Conservation (phyloP, 2,797 vertebrate genomes). For the Artibeus jamaicensis region DNA sequence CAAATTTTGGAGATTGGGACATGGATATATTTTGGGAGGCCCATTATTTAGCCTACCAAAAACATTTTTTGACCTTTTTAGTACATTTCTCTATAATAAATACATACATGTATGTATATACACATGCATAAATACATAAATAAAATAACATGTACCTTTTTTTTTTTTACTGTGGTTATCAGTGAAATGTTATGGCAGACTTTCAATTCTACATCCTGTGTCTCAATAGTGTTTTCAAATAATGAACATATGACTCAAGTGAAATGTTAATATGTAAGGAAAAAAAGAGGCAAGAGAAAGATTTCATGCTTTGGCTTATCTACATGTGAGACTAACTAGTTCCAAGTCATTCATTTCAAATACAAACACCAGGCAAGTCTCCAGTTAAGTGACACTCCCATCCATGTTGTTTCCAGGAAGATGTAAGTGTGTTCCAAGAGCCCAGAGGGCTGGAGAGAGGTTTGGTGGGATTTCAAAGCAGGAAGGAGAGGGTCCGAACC, state of each 20-base stretch:
- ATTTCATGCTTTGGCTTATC: conserved; percentile 33
- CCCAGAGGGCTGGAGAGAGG: conserved; percentile 3
- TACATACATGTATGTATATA: not conserved
- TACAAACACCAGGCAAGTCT: conserved; percentile 58
- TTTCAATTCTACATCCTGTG: not conserved
- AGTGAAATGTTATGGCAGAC: not conserved
- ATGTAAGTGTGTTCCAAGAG: conserved; percentile 33
- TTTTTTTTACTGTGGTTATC: not conserved
- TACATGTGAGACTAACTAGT: conserved; percentile 3
- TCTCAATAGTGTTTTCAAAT: not conserved
- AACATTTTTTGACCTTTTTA: not conserved
- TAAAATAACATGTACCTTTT: not conserved
- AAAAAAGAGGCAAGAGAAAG: conserved; percentile 8
- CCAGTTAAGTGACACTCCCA: conserved; percentile 53
- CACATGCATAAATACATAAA: not conserved
- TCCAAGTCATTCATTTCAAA: conserved; percentile 60
- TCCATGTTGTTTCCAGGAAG: conserved; percentile 35
- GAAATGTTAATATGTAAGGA: conserved; percentile 29
- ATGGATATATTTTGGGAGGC: not conserved
- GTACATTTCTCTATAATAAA: not conserved
- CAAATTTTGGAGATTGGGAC: not conserved
- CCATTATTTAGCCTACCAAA: not conserved
- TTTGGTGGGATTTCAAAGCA: conserved; percentile 9
- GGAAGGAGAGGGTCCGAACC: not conserved
- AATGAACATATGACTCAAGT: not conserved